phyloP scores from a whole-genome alignment of 1,140 invertebrate species.

The Sinella curviseta region DNA sequence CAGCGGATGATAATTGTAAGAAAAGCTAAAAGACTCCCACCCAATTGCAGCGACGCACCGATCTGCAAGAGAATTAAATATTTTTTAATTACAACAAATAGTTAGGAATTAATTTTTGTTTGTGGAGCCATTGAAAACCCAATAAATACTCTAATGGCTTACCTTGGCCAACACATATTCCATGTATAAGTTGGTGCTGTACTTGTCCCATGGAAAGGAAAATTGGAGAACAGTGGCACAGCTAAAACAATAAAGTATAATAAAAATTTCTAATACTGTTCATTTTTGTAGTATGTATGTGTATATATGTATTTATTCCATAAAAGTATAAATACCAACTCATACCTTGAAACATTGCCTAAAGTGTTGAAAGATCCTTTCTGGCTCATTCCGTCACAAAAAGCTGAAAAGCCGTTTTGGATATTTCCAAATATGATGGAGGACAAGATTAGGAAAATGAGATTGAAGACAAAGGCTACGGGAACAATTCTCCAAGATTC shows the following conservation, averaged over 20 bases:
- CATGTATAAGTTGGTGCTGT: neutral
- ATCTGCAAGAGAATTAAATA: neutral
- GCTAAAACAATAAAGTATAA: neutral
- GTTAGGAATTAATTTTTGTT: neutral
- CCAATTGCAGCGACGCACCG: neutral
- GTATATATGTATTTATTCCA: neutral
- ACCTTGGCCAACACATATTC: neutral
- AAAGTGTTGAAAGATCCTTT: neutral
- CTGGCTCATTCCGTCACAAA: constrained; percentile 10
- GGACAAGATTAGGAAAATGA: constrained; percentile 4
- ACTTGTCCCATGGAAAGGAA: neutral
- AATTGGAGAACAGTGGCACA: neutral
- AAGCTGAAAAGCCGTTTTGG: constrained; percentile 8
- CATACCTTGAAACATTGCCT: constrained; percentile 12
- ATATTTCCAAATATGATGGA: constrained; percentile 16
- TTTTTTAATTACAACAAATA: neutral
- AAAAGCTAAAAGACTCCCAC: neutral
- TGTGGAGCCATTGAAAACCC: neutral
- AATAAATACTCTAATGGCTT: neutral
- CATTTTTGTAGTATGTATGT: neutral
- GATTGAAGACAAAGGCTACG: constrained; percentile 3
- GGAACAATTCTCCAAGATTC: constrained; percentile 18
- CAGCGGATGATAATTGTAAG: constrained; percentile 13
- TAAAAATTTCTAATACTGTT: neutral
- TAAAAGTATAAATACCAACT: neutral